A percentile compares a stretch with the other conserved stretches of the same genome.
Evolutionary conservation across 2,113 vertebrate genomes (phyloP).

Genomic region (Syngnathus typhle): DNA sequence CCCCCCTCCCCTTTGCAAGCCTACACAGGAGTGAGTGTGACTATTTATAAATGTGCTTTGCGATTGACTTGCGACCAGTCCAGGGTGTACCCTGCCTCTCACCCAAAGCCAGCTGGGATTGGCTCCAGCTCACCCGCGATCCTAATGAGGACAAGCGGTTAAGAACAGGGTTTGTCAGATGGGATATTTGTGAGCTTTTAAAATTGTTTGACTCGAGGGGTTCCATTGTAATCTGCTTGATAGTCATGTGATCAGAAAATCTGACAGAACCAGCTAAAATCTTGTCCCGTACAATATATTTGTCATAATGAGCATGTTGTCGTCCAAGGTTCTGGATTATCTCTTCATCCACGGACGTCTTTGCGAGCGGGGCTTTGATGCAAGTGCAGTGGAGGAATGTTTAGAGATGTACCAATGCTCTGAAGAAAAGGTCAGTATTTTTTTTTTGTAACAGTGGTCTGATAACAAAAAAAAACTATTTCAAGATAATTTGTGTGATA

Average conservation of each 20-base stretch:
- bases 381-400: slow-evolving; percentile 88
- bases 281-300: neutral
- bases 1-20: no score
- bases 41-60: neutral
- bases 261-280: neutral
- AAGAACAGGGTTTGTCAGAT: no score
- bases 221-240: no score
- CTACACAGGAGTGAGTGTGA: neutral
- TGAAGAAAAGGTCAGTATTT: slow-evolving; percentile 87
- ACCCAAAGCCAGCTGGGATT: no score
- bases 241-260: no score
- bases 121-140: no score
- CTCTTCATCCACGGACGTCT: slow-evolving; percentile 87
- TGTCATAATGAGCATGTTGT: slow-evolving; percentile 6
- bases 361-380: slow-evolving; percentile 93
- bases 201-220: no score
- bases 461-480: no score
- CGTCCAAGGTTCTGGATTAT: slow-evolving; percentile 85
- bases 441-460: neutral
- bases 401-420: slow-evolving; percentile 94
- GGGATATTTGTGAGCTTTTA: no score
- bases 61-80: no score
- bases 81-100: no score
- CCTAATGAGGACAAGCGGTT: no score
- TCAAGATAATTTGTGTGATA: neutral